A percentile compares a stretch with the other conserved stretches of the same genome.
Evolutionary conservation across 2,797 vertebrate genomes (phyloP).

Genomic region (Avahi laniger): DNA sequence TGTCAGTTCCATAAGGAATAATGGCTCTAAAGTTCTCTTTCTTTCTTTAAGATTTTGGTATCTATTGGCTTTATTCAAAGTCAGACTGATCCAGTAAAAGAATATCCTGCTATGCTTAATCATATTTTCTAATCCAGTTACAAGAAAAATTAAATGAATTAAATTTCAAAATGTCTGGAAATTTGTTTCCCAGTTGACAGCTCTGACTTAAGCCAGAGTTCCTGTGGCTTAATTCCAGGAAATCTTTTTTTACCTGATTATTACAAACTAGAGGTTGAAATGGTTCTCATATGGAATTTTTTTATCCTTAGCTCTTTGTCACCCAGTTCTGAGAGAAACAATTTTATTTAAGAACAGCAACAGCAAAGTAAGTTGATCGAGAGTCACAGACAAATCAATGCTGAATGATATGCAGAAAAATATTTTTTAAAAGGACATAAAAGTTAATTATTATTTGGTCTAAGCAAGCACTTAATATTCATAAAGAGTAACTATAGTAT

Average conservation of each 20-base stretch:
- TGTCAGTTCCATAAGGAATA: not conserved
- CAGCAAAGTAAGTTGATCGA: not conserved
- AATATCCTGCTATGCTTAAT: slow-evolving; percentile 87
- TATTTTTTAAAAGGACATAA: not conserved
- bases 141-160: slow-evolving; percentile 94
- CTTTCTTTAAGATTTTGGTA: slow-evolving; percentile 57
- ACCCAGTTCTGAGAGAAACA: not conserved
- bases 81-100: slow-evolving; percentile 72
- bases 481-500: not conserved
- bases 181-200: slow-evolving; percentile 93
- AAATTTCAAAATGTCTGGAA: slow-evolving; percentile 92
- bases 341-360: slow-evolving; percentile 51
- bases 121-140: slow-evolving; percentile 93
- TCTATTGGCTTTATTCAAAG: slow-evolving; percentile 75
- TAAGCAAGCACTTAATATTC: not conserved
- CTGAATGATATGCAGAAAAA: slow-evolving; percentile 6
- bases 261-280: slow-evolving; percentile 84
- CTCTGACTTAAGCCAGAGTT: slow-evolving; percentile 95
- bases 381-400: not conserved
- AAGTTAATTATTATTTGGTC: not conserved
- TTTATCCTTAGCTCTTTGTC: slow-evolving; percentile 53
- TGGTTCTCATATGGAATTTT: slow-evolving; percentile 72
- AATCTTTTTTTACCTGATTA: slow-evolving; percentile 89
- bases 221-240: slow-evolving; percentile 93
- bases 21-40: not conserved